Evolutionary conservation across 2,888 invertebrate species (phyloP), one percentile per base, ranked within the genome.

Genomic region (Tiphia femorata): DNA sequence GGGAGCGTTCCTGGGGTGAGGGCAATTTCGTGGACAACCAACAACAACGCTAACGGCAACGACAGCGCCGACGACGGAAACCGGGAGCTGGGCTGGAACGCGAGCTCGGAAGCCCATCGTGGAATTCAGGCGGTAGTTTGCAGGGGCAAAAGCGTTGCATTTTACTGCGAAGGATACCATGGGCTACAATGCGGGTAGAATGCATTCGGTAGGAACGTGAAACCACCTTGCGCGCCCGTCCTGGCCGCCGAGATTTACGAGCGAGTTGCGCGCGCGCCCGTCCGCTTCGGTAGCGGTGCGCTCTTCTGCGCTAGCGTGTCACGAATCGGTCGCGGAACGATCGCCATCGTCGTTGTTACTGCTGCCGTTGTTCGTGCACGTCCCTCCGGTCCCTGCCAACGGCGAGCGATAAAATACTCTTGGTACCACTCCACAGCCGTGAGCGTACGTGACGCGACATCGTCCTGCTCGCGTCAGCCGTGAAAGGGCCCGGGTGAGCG

Each of bases 161-260:
- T n/a, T n/a, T n/a, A n/a, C n/a, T 25, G 8, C 25, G 25, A 8
- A 25, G 8, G 25, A 5, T 4, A 8, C 5, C 6, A 8, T 6
- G 25, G 6, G 25, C 25, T 25, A 6, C 8, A 8, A 25, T 25
- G 25, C 25, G 25, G 6, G 25, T n/a, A n/a, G 8, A 8, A 25
- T 8, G 25, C 8, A 5, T 4, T 6, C 25, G 25, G 25, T 6
- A 25, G 25, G 25, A 25, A 25, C 25, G 25, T 25, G 25, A 25
- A 8, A 6, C 25, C 25, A 8, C 25, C 52, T 62, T 52, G 44
- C 35, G 48, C 44, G 51, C 41, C 21, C 41, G 54, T 38, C 48
- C 46, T 33, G 16, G 52, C 44, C 33, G 10, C 12, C 8, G 43
- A 59, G 70, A 68, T 68, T 68, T 68, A 68, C 68, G 68, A 68